A percentile compares a stretch with the other conserved stretches of the same genome.
Evolutionary conservation across 2,888 invertebrate species (phyloP).

Genomic region (Drosophila buzzatii): DNA sequence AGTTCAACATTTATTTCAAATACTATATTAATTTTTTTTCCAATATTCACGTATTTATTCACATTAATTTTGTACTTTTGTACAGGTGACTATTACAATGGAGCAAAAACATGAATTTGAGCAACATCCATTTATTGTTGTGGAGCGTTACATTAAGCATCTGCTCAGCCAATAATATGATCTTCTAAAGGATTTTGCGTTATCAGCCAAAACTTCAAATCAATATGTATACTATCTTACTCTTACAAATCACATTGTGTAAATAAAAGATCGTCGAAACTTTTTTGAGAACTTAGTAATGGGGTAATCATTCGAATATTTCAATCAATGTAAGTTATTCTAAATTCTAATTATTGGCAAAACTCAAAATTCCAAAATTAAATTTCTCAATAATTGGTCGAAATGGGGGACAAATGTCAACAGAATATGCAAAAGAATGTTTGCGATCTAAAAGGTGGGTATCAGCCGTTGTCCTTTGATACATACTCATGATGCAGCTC

Average conservation of each 20-base stretch:
- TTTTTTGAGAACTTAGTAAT: slow-evolving; percentile 1
- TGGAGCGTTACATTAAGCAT: slow-evolving; percentile 88
- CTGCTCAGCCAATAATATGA: slow-evolving; percentile 15
- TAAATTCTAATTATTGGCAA: background rate
- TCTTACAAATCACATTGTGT: background rate
- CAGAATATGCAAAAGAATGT: slow-evolving; percentile 20
- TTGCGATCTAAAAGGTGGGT: slow-evolving; percentile 48
- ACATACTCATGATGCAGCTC: background rate
- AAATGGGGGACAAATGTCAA: slow-evolving; percentile 17
- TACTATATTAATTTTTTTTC: background rate
- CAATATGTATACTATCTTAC: background rate
- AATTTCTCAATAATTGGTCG: background rate
- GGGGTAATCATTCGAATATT: background rate
- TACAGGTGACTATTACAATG: slow-evolving; percentile 84
- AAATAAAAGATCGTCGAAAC: background rate
- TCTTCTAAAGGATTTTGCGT: no score
- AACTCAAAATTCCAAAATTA: background rate
- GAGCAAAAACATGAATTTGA: slow-evolving; percentile 87
- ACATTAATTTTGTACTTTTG: background rate
- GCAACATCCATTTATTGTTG: slow-evolving; percentile 88
- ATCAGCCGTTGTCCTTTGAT: background rate
- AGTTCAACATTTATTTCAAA: background rate
- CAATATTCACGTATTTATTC: background rate
- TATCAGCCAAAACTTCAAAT: no score
- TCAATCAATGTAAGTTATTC: background rate